These are phyloP conservation scores for Drosophila repletoides DNA, from an alignment of 1,140 invertebrate species.

Conservation along the genomic window DNA sequence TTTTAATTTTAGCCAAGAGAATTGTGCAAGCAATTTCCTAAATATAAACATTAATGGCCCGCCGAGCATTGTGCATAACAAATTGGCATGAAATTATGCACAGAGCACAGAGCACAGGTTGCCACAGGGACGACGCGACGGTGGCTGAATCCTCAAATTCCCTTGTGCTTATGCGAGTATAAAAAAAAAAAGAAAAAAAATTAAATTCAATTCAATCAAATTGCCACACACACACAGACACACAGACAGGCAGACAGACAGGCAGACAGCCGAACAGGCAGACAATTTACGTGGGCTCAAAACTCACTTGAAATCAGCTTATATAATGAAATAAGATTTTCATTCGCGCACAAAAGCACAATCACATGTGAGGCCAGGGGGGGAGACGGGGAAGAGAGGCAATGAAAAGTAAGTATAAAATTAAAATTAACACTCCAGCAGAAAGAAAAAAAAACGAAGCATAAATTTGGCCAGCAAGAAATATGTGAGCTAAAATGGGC, in stretches of 20 bases:
- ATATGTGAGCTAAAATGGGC: no score
- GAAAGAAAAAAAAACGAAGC: no score
- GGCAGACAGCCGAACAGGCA: neutral
- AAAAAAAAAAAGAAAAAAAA: conserved; percentile 21
- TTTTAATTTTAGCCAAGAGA: conserved; percentile 15
- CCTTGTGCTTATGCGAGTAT: neutral
- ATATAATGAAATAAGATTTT: conserved; percentile 49
- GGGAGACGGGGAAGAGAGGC: no score
- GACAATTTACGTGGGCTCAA: conserved; percentile 16
- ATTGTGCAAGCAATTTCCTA: conserved; percentile 27
- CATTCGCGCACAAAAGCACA: conserved; percentile 1
- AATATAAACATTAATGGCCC: conserved; percentile 41
- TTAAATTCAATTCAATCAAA: conserved; percentile 44
- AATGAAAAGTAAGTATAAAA: conserved; percentile 49
- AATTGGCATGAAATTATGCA: conserved; percentile 38
- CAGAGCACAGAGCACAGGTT: conserved; percentile 10
- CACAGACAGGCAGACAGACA: neutral
- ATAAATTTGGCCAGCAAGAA: no score
- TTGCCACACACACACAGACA: conserved; percentile 5
- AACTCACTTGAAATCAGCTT: conserved; percentile 48
- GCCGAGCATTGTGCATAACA: conserved; percentile 37
- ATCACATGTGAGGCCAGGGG: neutral
- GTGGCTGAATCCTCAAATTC: neutral
- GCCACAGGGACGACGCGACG: conserved; percentile 3
- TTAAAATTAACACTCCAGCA: conserved; percentile 12